Conservation (phyloP, 2,113 vertebrate genomes). For the Scartelaos histophorus region DNA sequence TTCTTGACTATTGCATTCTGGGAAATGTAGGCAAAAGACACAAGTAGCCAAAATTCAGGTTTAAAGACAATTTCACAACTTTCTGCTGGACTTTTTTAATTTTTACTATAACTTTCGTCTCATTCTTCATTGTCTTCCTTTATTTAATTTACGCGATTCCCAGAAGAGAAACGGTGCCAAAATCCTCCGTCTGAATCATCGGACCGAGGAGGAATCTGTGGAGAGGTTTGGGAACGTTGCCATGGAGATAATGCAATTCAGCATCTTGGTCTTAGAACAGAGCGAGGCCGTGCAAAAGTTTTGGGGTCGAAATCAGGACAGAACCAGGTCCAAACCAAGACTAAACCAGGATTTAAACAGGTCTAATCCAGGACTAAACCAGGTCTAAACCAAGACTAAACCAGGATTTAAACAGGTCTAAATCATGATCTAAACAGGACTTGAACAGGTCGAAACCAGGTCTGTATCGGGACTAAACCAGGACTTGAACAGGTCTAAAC, state of each 20-base stretch:
- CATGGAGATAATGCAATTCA: slow-evolving; percentile 37
- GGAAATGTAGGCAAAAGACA: slow-evolving; percentile 37
- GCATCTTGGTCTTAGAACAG: slow-evolving; percentile 15
- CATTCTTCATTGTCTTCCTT: slow-evolving; percentile 30
- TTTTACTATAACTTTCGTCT: background rate
- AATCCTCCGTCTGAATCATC: slow-evolving; percentile 53
- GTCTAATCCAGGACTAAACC: no score
- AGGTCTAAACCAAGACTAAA: no score
- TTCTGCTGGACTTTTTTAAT: slow-evolving; percentile 25
- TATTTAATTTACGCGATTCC: slow-evolving; percentile 31
- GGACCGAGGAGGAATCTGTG: slow-evolving; percentile 35
- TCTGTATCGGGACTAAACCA: background rate
- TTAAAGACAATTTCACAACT: background rate
- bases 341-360: no score
- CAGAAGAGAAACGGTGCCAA: slow-evolving; percentile 60
- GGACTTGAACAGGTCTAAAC: background rate
- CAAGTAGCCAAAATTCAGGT: slow-evolving; percentile 4
- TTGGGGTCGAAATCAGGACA: background rate
- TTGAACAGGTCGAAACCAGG: background rate
- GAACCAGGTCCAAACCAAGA: background rate
- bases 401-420: background rate
- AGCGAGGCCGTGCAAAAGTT: background rate
- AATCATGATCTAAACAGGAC: background rate
- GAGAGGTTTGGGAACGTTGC: slow-evolving; percentile 58
- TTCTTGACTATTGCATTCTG: slow-evolving; percentile 24